Conservation (phyloP, 2,113 vertebrate genomes). For the Paramisgurnus dabryanus region DNA sequence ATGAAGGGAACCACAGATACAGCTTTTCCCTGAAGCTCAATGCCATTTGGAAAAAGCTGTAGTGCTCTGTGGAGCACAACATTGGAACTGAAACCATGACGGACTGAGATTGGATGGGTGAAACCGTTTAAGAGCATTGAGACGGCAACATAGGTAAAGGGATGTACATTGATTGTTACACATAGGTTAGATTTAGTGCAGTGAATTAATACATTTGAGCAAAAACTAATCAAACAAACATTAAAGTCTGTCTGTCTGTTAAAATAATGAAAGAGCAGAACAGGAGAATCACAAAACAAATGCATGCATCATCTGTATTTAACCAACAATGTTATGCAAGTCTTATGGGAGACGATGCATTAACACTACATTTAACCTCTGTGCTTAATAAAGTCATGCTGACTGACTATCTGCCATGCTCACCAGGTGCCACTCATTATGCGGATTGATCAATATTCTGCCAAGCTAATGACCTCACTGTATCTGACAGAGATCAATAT, state of each 20-base stretch:
- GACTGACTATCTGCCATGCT: conserved; percentile 1
- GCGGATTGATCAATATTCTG: not conserved
- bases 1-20: conserved; percentile 1
- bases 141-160: not conserved
- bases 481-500: not conserved
- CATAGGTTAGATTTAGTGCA: not conserved
- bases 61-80: conserved; percentile 1
- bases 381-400: not conserved
- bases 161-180: too few species aligned
- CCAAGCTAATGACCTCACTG: conserved; percentile 26
- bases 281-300: too few species aligned
- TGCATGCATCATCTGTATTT: not conserved
- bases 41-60: not conserved
- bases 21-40: not conserved
- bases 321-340: not conserved
- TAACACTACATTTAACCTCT: conserved; percentile 7
- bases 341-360: conserved; percentile 12
- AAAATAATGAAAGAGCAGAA: too few species aligned
- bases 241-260: too few species aligned
- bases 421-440: not conserved
- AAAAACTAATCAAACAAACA: too few species aligned
- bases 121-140: not conserved
- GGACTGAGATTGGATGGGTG: not conserved
- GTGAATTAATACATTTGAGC: too few species aligned
- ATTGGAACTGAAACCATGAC: not conserved